Conservation (phyloP, 2,797 vertebrate genomes). For the Enteromius mattozi region DNA sequence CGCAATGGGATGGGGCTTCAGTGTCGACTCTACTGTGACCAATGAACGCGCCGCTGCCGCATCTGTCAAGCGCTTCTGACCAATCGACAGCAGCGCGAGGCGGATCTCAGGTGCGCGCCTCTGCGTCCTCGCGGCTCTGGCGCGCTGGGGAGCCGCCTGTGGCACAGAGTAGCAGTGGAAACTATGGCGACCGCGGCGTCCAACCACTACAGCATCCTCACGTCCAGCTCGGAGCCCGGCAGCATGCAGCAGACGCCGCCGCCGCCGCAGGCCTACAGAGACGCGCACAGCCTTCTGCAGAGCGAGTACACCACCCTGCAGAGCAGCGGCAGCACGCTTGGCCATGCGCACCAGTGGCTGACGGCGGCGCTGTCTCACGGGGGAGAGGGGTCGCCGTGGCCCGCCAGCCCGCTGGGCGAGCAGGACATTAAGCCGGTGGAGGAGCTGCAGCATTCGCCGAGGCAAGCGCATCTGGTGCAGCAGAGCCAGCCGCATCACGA, state of each 20-base stretch:
- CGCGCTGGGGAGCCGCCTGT: slow-evolving; percentile 84
- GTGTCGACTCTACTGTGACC: slow-evolving; percentile 80
- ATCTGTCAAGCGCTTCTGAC: slow-evolving; percentile 90
- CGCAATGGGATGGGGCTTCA: slow-evolving; percentile 71
- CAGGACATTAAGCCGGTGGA: slow-evolving; percentile 95
- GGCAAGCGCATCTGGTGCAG: slow-evolving; percentile 56
- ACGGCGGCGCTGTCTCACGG: slow-evolving; percentile 87
- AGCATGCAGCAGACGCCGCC: slow-evolving; percentile 92
- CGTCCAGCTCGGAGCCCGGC: slow-evolving; percentile 91
- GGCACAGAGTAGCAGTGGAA: slow-evolving; percentile 89
- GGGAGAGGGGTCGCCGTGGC: slow-evolving; percentile 90
- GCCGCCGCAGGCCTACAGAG: slow-evolving; percentile 81
- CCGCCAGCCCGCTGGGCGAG: slow-evolving; percentile 88
- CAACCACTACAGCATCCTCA: slow-evolving; percentile 96
- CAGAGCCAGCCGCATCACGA: slow-evolving; percentile 77
- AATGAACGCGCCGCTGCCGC: slow-evolving; percentile 90
- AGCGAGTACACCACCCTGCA: slow-evolving; percentile 89
- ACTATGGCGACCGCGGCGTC: slow-evolving; percentile 98
- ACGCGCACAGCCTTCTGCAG: slow-evolving; percentile 92
- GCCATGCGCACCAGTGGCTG: slow-evolving; percentile 98
- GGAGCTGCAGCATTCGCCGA: slow-evolving; percentile 85
- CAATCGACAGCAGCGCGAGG: slow-evolving; percentile 91
- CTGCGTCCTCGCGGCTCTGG: slow-evolving; percentile 85
- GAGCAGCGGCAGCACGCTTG: slow-evolving; percentile 92
- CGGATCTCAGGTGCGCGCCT: slow-evolving; percentile 90